Conservation (phyloP, 1,140 invertebrate species). For the Choristoneura fumiferana region DNA sequence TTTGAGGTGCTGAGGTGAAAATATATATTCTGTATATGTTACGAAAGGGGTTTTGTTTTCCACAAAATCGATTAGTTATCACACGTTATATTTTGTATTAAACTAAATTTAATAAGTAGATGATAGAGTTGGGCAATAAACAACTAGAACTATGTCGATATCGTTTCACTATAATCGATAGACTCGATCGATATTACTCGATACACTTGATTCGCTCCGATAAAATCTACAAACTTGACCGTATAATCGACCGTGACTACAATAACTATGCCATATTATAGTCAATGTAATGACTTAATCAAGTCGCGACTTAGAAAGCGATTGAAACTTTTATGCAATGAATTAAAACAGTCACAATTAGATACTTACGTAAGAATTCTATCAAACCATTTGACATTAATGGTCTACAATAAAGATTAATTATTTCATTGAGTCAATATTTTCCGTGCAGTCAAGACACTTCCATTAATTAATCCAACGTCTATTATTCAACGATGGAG, state of each 20-base stretch:
- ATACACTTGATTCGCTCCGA: constrained; percentile 59
- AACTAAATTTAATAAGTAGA: neutral
- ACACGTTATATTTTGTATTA: too few relatives aligned
- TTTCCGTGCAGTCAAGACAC: neutral
- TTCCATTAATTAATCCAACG: neutral
- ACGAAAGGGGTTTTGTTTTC: too few relatives aligned
- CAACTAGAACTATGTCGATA: constrained; percentile 28
- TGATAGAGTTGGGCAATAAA: constrained; percentile 31
- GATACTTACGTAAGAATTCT: constrained; percentile 11
- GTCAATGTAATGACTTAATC: constrained; percentile 62
- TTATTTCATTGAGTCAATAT: constrained; percentile 8
- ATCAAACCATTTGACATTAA: constrained; percentile 3
- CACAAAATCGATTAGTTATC: too few relatives aligned
- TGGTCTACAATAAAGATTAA: neutral
- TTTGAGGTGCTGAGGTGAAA: too few relatives aligned
- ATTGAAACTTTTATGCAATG: constrained; percentile 57
- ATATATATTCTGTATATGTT: too few relatives aligned
- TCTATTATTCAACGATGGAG: neutral
- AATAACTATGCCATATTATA: constrained; percentile 51
- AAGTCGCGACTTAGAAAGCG: constrained; percentile 60
- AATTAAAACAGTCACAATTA: constrained; percentile 48
- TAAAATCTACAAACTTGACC: constrained; percentile 35
- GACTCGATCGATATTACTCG: constrained; percentile 46
- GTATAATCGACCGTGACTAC: constrained; percentile 49
- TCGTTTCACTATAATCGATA: constrained; percentile 65